Evolutionary conservation across 2,888 invertebrate species (phyloP).

Genomic region (Dastarcus helophoroides): DNA sequence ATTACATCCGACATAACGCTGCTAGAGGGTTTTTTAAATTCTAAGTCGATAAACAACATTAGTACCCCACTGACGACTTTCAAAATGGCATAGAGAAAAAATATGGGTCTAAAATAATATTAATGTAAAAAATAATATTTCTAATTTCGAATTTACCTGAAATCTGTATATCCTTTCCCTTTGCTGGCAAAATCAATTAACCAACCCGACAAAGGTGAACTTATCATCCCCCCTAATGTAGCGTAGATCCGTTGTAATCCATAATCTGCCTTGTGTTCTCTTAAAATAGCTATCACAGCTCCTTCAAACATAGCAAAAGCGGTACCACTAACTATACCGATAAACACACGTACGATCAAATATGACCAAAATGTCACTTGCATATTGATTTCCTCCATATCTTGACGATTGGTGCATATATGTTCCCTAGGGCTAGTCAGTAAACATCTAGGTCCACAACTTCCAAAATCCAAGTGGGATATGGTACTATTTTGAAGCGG

Average conservation of each 20-base stretch:
- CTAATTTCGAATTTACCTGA: constrained; percentile 41
- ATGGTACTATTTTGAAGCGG: neutral
- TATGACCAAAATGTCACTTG: constrained; percentile 63
- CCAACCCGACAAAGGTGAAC: constrained; percentile 63
- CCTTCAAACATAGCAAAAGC: constrained; percentile 73
- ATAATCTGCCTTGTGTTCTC: constrained; percentile 66
- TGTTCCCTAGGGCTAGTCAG: constrained; percentile 43
- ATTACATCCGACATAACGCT: constrained; percentile 60
- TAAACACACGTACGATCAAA: constrained; percentile 48
- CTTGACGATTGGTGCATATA: constrained; percentile 49
- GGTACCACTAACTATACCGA: constrained; percentile 61
- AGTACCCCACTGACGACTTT: constrained; percentile 55
- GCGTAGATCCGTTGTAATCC: constrained; percentile 67
- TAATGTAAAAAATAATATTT: neutral
- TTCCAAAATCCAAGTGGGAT: constrained; percentile 31
- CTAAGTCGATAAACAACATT: constrained; percentile 61
- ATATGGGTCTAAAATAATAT: constrained; percentile 52
- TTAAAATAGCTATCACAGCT: constrained; percentile 62
- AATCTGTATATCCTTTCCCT: constrained; percentile 60
- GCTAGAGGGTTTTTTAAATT: constrained; percentile 63
- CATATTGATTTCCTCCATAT: constrained; percentile 50
- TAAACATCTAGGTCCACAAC: constrained; percentile 49
- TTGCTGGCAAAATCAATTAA: constrained; percentile 63
- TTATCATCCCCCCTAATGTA: constrained; percentile 66
- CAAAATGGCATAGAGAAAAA: constrained; percentile 60